A percentile compares a stretch with the other conserved stretches of the same genome.
These are phyloP conservation scores for Rhagonycha fulva DNA, from an alignment of 2,888 invertebrate species.

Conservation along the genomic window DNA sequence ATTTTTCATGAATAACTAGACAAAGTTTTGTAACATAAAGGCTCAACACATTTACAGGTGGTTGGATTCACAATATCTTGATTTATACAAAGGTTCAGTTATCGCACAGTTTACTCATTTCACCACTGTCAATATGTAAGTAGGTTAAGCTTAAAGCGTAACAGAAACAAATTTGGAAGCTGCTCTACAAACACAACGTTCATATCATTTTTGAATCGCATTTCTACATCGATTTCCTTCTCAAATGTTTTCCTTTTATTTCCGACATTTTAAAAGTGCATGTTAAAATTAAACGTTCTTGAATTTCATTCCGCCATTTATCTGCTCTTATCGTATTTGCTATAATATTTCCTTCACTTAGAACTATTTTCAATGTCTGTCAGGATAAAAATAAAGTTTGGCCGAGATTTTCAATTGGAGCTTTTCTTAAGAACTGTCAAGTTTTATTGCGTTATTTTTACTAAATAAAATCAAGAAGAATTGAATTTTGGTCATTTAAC, in stretches of 20 bases:
- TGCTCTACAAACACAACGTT: background rate
- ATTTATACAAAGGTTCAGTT: background rate
- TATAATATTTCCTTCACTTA: no score
- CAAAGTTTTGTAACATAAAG: background rate
- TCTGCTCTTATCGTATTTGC: no score
- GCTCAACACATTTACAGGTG: background rate
- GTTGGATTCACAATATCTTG: background rate
- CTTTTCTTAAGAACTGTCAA: no score
- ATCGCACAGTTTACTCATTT: background rate
- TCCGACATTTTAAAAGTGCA: background rate
- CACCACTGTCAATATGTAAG: background rate
- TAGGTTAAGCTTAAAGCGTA: background rate
- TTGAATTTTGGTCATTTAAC: no score
- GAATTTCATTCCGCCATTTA: background rate
- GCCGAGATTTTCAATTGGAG: no score
- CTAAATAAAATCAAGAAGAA: no score
- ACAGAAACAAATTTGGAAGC: background rate
- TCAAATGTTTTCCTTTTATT: background rate
- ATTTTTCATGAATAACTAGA: background rate
- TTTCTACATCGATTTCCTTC: background rate
- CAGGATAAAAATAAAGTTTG: no score
- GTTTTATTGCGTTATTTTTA: no score
- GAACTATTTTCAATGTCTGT: no score
- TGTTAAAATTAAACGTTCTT: no score
- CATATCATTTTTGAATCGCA: background rate